These are phyloP conservation scores for Zaprionus capensis DNA, from an alignment of 1,140 invertebrate species.

Conservation along the genomic window DNA sequence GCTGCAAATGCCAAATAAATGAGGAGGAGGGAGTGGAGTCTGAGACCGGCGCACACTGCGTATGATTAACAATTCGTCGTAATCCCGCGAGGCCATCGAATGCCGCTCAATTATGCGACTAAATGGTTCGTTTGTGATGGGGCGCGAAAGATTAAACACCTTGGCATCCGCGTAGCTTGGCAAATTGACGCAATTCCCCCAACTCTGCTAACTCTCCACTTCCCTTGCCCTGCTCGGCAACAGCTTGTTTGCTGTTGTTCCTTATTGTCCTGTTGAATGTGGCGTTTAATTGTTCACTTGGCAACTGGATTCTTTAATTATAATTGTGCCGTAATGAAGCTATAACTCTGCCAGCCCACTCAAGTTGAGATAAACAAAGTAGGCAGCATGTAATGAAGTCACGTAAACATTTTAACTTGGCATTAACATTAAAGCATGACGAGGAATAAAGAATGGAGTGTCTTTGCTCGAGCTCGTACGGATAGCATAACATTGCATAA, in stretches of 20 bases:
- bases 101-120: constrained; percentile 15
- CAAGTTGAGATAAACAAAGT: constrained; percentile 9
- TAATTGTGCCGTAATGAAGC: constrained; percentile 36
- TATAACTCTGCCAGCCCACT: constrained; percentile 13
- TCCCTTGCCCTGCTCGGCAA: too few species aligned
- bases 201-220: too few species aligned
- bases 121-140: background rate
- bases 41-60: constrained; percentile 26
- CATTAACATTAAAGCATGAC: constrained; percentile 56
- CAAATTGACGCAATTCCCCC: background rate
- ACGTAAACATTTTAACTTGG: constrained; percentile 80
- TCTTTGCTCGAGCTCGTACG: background rate
- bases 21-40: background rate
- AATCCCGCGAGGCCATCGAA: background rate
- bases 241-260: background rate
- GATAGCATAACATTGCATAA: constrained; percentile 44
- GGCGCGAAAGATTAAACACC: background rate
- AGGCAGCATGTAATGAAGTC: constrained; percentile 66
- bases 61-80: constrained; percentile 52
- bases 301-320: constrained; percentile 17
- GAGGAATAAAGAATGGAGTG: constrained; percentile 16
- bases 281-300: constrained; percentile 9
- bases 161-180: background rate
- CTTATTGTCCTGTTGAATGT: constrained; percentile 3
- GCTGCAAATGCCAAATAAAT: constrained; percentile 11